These are phyloP conservation scores for Pleuronectes platessa DNA, from an alignment of 2,113 vertebrate genomes.

Conservation along the genomic window DNA sequence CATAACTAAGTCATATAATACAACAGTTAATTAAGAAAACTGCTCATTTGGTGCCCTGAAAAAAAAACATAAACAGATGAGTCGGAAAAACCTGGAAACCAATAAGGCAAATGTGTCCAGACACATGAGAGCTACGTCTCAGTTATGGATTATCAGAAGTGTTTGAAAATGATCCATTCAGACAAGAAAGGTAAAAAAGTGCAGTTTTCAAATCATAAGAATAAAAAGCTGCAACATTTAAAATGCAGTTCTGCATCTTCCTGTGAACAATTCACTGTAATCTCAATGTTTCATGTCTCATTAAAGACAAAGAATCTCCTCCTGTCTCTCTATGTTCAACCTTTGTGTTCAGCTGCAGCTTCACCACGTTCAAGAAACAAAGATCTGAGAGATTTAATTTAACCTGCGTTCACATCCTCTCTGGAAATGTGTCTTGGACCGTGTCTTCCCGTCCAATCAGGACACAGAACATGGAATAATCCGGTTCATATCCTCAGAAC, in stretches of 20 bases:
- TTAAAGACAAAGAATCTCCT: neutral
- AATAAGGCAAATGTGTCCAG: slow-evolving; percentile 59
- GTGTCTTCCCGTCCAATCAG: slow-evolving; percentile 25
- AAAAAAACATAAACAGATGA: slow-evolving; percentile 1
- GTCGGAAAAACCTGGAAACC: slow-evolving; percentile 8
- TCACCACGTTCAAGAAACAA: neutral
- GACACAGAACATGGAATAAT: slow-evolving; percentile 42
- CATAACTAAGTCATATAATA: too few species aligned
- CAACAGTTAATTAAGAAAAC: neutral
- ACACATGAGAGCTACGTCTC: slow-evolving; percentile 6
- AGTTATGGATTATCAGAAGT: neutral
- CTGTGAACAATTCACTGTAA: neutral
- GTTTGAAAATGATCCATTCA: neutral
- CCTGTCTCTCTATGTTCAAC: neutral
- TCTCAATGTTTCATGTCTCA: neutral
- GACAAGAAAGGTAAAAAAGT: neutral
- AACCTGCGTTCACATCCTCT: slow-evolving; percentile 7
- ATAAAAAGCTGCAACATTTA: neutral
- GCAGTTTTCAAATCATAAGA: too few species aligned
- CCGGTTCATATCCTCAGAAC: slow-evolving; percentile 35
- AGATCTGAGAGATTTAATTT: slow-evolving; percentile 18
- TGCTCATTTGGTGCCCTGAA: neutral
- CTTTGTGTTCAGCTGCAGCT: neutral
- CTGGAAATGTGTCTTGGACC: slow-evolving; percentile 17
- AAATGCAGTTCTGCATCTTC: neutral